Evolutionary conservation across 2,797 vertebrate genomes (phyloP), one percentile per base, ranked within the genome.

Genomic region (Cryptoblepharus egeriae): DNA sequence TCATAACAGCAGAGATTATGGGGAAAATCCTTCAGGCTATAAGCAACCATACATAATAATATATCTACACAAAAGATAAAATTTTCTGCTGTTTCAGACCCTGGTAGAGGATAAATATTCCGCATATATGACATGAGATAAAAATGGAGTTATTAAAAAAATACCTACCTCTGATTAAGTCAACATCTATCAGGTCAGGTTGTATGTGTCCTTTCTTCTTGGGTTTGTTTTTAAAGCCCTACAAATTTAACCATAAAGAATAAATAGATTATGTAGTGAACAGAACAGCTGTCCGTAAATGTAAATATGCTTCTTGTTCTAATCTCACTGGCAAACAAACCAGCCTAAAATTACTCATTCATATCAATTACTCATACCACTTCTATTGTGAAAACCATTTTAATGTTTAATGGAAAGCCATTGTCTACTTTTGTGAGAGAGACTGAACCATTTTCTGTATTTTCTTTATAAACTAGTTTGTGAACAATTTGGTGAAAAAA

Each of bases 131-230:
- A 76, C 5, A 68, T 26, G 18, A 79, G 20, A 74, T 79, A 67
- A 4, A 77, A 70, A n/a, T 32, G 13, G 22, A 57, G 15, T 73
- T 65, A 15, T 71, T 81, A 39, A 77, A 60, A 73, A 13, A 30
- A 3, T 68, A 88, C 94, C 90, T 77, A 95, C 95, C 95, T 94
- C 95, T 93, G 61, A 95, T 94, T 85, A 95, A 93, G 85, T 95
- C 95, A 75, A 95, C 95, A 64, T 95, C 95, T 83, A 95, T 95
- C 85, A 95, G 85, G 64, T 95, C 94, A 78, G 94, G 90, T 77
- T 95, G 95, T 87, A 95, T 94, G 79, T 93, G 92, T 77, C 93
- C 94, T 90, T 93, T 95, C 88, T 95, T 95, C 91, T 95, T 94
- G 85, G 95, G 94, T 90, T 95, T 95, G 86, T 93, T 95, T 91